These are phyloP conservation scores for Neocrepidodera transversa DNA, from an alignment of 2,888 invertebrate genomes.

Conservation along the genomic window DNA sequence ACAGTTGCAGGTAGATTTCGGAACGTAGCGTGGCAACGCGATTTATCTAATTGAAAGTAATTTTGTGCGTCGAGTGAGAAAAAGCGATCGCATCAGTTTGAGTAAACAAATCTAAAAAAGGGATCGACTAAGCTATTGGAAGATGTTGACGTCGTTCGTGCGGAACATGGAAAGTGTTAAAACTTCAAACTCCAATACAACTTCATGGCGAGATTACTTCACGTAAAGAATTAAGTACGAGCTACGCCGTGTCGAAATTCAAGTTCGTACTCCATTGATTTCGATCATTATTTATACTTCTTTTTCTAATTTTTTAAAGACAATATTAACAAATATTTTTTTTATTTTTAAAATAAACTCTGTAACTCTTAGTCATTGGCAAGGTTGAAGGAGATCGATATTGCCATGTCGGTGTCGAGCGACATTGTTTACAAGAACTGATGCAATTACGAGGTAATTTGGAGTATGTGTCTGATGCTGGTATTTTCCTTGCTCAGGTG, in stretches of 20 bases:
- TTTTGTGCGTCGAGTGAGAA: conserved; percentile 31
- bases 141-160: conserved; percentile 35
- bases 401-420: too few species aligned
- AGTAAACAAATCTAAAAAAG: conserved; percentile 45
- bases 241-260: not conserved
- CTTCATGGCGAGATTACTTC: conserved; percentile 45
- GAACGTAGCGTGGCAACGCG: conserved; percentile 5
- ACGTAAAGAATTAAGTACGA: conserved; percentile 32
- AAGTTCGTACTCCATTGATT: not conserved
- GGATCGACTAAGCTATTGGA: conserved; percentile 35
- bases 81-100: conserved; percentile 43
- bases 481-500: too few species aligned
- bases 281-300: too few species aligned
- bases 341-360: too few species aligned
- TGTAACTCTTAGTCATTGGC: too few species aligned
- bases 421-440: too few species aligned
- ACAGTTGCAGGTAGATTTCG: conserved; percentile 12
- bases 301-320: too few species aligned
- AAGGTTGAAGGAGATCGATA: too few species aligned
- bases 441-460: too few species aligned
- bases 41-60: conserved; percentile 40
- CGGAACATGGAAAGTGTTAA: conserved; percentile 28
- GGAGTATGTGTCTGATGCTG: too few species aligned
- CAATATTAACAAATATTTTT: too few species aligned
- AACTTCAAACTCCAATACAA: conserved; percentile 47